These are phyloP conservation scores for roundworm (Caenorhabditis elegans) DNA, from an alignment of 1,140 invertebrate species.

Conservation along the genomic window WBcel235 BX284605.5:3791501-3792000, in stretches of 20 bases:
- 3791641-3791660: conserved; percentile 33
- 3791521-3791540: neutral
- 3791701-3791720: conserved; percentile 32
- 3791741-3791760: neutral
- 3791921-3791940: conserved; percentile 20
- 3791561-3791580: no score
- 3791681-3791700: conserved; percentile 40
- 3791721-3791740: conserved; percentile 15
- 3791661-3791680: conserved; percentile 21
- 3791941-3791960: conserved; percentile 41
- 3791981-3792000: conserved; percentile 34
- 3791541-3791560: no score
- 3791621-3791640: conserved; percentile 38
- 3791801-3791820: conserved; percentile 39
- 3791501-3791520: neutral
- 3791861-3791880: conserved; percentile 19
- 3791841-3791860: conserved; percentile 40
- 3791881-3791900: neutral
- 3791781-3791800: conserved; percentile 41
- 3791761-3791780: conserved; percentile 41
- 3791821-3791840: conserved; percentile 46
- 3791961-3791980: conserved; percentile 41
- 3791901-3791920: neutral
- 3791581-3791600: no score
- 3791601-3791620: no score